Evolutionary conservation across 2,888 invertebrate genomes (phyloP), one percentile per base, ranked within the genome.

Genomic region (Pseudoips prasinana): DNA sequence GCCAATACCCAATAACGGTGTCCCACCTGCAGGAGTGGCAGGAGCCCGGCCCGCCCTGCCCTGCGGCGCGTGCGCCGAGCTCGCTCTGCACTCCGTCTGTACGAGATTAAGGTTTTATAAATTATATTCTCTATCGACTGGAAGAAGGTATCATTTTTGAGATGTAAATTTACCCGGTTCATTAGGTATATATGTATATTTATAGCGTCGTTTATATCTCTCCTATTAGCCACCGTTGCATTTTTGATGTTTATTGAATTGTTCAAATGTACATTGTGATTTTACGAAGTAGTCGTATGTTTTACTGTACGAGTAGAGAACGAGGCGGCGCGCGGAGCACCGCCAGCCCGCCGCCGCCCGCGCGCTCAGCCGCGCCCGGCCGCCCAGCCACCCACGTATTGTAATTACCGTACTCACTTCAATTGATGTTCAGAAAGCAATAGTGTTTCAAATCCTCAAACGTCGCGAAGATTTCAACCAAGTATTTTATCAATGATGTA

Each of bases 161-260:
- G 82, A 84, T 83, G 75, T 83, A 83, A 79, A 79, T 84, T 85
- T 85, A 84, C 85, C 80, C 67, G 58, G 75, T 85, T 83, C 77
- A 64, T 73, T 78, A 75, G 70, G 46, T 64, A 64, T 70, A 69
- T 61, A 43, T 56, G 38, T 67, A 70, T 73, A 81, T 80, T 82
- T 82, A 75, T 80, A 81, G 79, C 65, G 72, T 76, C 75, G 74
- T 83, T 80, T 82, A 72, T 82, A 81, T 73, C 65, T 79, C 72
- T 76, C 74, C 75, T 78, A 76, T 67, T 78, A 75, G 78, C 80
- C 70, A 73, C 69, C 69, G 82, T 81, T 75, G 81, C 73, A 80
- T 78, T 84, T 82, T 80, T 64, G 73, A 85, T 79, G 73, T 85
- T 79, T 85, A 80, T 81, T 76, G 64, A 75, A 70, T 66, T 62